These are phyloP conservation scores for Siniperca chuatsi DNA, from an alignment of 2,113 vertebrate genomes.

Conservation along the genomic window DNA sequence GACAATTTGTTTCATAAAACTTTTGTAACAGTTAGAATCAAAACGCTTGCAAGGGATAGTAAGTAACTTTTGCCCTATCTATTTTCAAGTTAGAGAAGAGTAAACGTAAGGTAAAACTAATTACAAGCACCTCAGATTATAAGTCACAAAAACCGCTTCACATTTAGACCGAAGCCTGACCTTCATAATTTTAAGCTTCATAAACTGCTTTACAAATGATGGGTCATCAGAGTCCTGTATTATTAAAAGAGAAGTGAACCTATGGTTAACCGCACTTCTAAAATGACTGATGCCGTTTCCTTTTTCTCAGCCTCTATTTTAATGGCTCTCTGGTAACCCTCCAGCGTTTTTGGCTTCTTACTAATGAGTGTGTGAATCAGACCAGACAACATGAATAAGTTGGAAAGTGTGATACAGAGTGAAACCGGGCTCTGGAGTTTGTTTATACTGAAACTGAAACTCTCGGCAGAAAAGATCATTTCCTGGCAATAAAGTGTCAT, in stretches of 20 bases:
- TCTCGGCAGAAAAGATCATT: not conserved
- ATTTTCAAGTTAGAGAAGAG: not conserved
- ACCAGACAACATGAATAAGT: conserved; percentile 6
- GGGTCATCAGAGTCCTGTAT: not conserved
- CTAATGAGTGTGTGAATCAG: conserved; percentile 23
- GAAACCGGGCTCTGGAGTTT: not conserved
- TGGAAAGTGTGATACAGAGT: conserved; percentile 12
- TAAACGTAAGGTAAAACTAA: not conserved
- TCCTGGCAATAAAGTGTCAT: not conserved
- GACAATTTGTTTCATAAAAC: not conserved
- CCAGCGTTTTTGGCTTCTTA: not conserved
- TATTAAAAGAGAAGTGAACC: conserved; percentile 16
- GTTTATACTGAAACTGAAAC: not conserved
- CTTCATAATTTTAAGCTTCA: not conserved
- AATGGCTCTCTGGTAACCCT: not conserved
- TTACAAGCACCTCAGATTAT: rapidly evolving
- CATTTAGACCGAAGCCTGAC: not conserved
- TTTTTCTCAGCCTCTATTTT: conserved; percentile 19
- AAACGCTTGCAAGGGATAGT: not conserved
- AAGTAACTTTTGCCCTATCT: not conserved
- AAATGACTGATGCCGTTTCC: conserved; percentile 5
- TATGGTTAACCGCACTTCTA: not conserved
- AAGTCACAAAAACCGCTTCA: not conserved
- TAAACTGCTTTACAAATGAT: not conserved
- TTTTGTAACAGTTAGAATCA: not conserved